Conservation (phyloP, 2,113 vertebrate genomes). For the Brienomyrus longianalis region DNA sequence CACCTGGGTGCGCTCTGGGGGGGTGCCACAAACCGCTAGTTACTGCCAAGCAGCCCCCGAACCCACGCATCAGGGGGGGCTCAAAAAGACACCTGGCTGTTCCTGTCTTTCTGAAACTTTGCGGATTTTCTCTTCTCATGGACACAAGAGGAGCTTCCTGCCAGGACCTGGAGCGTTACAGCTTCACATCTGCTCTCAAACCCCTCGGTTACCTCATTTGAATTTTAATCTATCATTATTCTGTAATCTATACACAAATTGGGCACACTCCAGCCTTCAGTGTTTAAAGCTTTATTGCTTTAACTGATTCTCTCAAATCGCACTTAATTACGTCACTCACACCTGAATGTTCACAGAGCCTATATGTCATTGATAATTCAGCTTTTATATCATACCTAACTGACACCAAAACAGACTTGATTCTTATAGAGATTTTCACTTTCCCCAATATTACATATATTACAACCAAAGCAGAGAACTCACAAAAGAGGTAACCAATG, state of each 20-base stretch:
- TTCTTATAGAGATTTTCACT: neutral
- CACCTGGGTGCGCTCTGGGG: conserved; percentile 81
- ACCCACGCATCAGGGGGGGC: neutral
- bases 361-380: neutral
- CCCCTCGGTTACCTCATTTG: neutral
- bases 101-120: neutral
- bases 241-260: neutral
- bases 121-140: neutral
- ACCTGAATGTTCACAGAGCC: neutral
- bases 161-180: neutral
- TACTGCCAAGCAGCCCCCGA: neutral
- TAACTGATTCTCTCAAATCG: neutral
- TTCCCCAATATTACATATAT: neutral
- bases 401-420: neutral
- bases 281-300: neutral
- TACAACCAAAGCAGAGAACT: neutral
- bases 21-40: neutral
- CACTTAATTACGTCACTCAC: neutral
- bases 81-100: neutral
- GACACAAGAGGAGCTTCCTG: neutral
- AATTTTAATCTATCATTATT: neutral
- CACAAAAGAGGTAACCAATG: neutral
- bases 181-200: neutral
- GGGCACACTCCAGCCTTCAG: neutral
- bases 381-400: neutral